These are phyloP conservation scores for Machimus rusticus DNA, from an alignment of 2,888 invertebrate genomes.

Conservation along the genomic window DNA sequence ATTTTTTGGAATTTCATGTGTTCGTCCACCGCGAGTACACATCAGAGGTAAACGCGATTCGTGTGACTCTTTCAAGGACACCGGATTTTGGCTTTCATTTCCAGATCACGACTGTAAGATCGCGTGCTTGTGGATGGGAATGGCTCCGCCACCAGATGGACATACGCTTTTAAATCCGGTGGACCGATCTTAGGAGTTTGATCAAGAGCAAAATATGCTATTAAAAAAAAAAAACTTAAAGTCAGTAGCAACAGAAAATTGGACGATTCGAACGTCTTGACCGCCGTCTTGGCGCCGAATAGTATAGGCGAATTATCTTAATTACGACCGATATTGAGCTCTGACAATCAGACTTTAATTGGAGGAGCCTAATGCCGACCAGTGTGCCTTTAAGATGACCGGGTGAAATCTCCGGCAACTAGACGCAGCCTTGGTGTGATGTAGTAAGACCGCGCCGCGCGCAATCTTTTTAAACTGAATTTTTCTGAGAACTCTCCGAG, in stretches of 20 bases:
- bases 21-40: not conserved
- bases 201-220: not conserved
- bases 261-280: not conserved
- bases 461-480: not conserved
- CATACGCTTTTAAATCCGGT: not conserved
- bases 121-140: not conserved
- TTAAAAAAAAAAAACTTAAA: not conserved
- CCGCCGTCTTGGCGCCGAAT: not conserved
- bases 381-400: not conserved
- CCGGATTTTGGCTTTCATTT: constrained; percentile 27
- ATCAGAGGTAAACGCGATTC: not conserved
- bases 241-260: not conserved
- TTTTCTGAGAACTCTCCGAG: not conserved
- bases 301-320: not conserved
- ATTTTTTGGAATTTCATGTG: not conserved
- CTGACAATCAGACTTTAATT: constrained; percentile 20
- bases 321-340: constrained; percentile 6
- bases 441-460: not conserved
- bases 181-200: not conserved
- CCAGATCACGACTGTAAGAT: constrained; percentile 8
- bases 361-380: not conserved
- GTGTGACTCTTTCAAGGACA: constrained; percentile 24
- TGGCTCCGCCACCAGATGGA: not conserved
- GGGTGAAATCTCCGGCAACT: not conserved
- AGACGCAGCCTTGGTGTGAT: not conserved